Evolutionary conservation across 2,113 vertebrate species (phyloP), one percentile per base, ranked within the genome.

Genomic region (Petroica traversi): DNA sequence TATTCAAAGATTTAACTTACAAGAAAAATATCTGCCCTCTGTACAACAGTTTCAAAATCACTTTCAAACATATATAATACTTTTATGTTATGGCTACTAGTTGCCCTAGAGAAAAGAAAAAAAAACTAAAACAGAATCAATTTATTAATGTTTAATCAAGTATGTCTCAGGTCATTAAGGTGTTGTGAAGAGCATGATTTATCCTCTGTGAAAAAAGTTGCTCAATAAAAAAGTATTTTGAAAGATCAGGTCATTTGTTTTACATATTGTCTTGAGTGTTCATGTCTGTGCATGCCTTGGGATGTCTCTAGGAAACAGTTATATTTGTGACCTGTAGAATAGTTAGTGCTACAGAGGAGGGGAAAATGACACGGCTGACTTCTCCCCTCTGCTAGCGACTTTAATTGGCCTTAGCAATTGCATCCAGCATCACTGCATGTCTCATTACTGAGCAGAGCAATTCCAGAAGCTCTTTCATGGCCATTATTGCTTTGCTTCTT

Each of bases 381-480:
- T 92, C 55, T 61, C 5, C 16, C 14, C n/a, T 46, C 71, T 87
- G n/a, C n/a, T 73, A 59, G 52, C 25, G 76, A 5, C 67, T 88
- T 73, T 91, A 93, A 91, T 73, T 94, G 1, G 51, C 31, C 64
- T 38, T 75, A 66, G 41, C 59, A 91, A 41, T 62, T 73, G 61
- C 46, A 88, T 61, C 69, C 85, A 94, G 48, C 57, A 75, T 52
- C 48, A 49, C 41, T 79, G 58, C 45, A 76, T 85, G 58, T 88
- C 75, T 94, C 89, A 83, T 94, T 89, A 91, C 48, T n/a, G 83
- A 81, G 74, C 62, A 80, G 40, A 87, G 25, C n/a, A 80, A 61
- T 31, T 49, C 68, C 75, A 94, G 43, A 22, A 93, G 54, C 55
- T 81, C 66, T 89, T 96, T 95, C 79, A 74, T 17, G 76, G 59